A percentile compares a stretch with the other conserved stretches of the same genome.
These are phyloP conservation scores for Neosilurus hyrtlii DNA, from an alignment of 2,797 vertebrate species.

Conservation along the genomic window DNA sequence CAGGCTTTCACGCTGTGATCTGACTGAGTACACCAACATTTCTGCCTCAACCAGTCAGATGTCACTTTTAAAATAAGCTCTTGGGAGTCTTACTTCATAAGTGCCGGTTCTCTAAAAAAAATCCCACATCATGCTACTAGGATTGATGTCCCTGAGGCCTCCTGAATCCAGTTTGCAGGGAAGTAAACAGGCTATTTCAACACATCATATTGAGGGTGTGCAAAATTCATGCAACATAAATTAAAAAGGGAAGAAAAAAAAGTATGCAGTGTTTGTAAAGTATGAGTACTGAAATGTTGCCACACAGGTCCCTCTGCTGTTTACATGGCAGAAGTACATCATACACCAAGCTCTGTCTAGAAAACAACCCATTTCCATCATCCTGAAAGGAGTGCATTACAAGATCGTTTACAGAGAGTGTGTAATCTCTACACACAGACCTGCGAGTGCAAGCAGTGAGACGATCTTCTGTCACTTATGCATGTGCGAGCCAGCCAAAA, in stretches of 20 bases:
- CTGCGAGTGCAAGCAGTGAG: conserved; percentile 28
- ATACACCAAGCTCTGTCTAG: no score
- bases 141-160: conserved; percentile 14
- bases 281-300: conserved; percentile 22
- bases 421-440: conserved; percentile 1
- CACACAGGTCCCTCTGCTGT: conserved; percentile 62
- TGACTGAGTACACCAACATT: conserved; percentile 41
- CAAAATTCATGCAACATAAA: background rate
- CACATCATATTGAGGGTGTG: background rate
- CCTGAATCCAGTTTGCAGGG: background rate
- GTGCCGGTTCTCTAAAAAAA: background rate
- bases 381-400: background rate
- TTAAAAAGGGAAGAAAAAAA: background rate
- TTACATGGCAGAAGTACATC: background rate
- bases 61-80: conserved; percentile 40
- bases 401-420: background rate
- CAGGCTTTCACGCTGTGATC: conserved; percentile 49
- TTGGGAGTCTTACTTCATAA: conserved; percentile 13
- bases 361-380: background rate
- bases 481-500: conserved; percentile 46
- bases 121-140: background rate
- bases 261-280: background rate
- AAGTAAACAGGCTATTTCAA: background rate
- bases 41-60: conserved; percentile 53
- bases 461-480: conserved; percentile 27